Evolutionary conservation across 2,888 invertebrate genomes (phyloP), one percentile per base, ranked within the genome.

Genomic region (Drosophila bunnanda): DNA sequence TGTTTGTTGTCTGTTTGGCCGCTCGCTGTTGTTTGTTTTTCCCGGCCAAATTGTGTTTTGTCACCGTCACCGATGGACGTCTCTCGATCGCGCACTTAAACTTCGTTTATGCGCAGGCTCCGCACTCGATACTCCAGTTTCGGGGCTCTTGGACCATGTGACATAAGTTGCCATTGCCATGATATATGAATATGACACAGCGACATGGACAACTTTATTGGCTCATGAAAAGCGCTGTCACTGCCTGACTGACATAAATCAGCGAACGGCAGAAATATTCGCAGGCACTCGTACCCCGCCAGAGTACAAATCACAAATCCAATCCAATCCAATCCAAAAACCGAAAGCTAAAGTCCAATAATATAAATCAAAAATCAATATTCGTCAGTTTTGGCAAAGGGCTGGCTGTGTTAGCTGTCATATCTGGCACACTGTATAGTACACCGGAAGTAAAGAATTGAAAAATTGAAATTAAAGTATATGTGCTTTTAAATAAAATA

Each of bases 131-230:
- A 75, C 71, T 81, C 79, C 68, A 68, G 68, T 43, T 68, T 50
- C 30, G 25, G 17, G 25, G 22, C 38, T 25, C 44, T 39, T 54
- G 69, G 68, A 65, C 69, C 75, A 84, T 82, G 75, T 84, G 84
- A 88, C 84, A 84, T 84, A 84, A 84, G 84, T 88, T 58, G 80
- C 82, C 82, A 52, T 77, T 76, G 85, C 78, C 78, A 80, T 86
- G 87, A 86, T 86, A 86, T 86, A 88, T 88, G 88, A 83, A 81
- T 86, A 86, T 88, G 88, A 86, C 85, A 88, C 86, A 83, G 84
- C 85, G 84, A 80, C 85, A 81, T 81, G 76, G 85, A 88, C 85
- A 86, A 88, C 85, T 86, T 86, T 86, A 86, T 86, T 86, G 88
- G 85, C 88, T 86, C 85, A 86, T 88, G 88, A 86, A 88, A 86